Conservation (phyloP, 2,888 invertebrate genomes). For the Lacanobia oleracea region DNA sequence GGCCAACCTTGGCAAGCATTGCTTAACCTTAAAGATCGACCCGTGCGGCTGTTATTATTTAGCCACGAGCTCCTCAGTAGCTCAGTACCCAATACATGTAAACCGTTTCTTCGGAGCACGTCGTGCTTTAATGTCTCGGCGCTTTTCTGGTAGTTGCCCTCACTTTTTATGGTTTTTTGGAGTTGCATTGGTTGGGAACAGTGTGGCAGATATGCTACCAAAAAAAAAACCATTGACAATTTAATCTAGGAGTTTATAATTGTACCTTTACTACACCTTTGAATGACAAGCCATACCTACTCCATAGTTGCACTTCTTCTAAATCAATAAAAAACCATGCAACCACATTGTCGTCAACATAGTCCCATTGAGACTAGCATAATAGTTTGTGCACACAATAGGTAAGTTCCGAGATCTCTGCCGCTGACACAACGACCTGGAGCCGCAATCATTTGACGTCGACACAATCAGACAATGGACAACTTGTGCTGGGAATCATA, state of each 20-base stretch:
- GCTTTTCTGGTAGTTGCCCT: background rate
- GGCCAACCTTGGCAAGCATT: no score
- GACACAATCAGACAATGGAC: slow-evolving; percentile 35
- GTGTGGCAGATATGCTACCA: no score
- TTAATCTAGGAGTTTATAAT: no score
- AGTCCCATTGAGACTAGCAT: slow-evolving; percentile 9
- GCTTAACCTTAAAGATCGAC: no score
- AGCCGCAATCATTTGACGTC: slow-evolving; percentile 30
- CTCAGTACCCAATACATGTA: no score
- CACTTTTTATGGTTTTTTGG: no score
- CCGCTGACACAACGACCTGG: slow-evolving; percentile 28
- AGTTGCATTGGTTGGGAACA: no score
- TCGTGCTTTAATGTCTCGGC: no score
- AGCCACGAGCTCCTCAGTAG: no score
- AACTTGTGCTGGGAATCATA: slow-evolving; percentile 13
- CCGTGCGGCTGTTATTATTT: no score
- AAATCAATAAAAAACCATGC: background rate
- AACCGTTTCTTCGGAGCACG: no score
- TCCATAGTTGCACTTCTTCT: background rate
- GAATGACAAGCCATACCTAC: background rate
- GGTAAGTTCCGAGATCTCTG: slow-evolving; percentile 17
- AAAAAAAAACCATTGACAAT: background rate
- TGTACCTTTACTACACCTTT: background rate
- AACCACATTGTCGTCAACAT: background rate
- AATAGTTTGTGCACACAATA: slow-evolving; percentile 24